Conservation (phyloP, 2,888 invertebrate species). For the Dioctria rufipes region DNA sequence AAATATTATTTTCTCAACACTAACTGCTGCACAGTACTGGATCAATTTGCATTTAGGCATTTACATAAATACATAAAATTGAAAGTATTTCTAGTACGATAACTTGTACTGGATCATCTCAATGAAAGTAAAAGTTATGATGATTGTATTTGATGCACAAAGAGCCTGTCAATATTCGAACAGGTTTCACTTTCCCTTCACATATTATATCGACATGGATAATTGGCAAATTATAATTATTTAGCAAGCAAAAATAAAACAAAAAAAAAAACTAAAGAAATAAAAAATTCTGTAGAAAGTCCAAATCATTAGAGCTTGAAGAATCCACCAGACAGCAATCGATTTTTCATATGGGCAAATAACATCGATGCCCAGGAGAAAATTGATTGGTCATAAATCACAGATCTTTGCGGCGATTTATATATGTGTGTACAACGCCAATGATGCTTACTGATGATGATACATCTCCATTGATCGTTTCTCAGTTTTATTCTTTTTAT, state of each 20-base stretch:
- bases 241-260: neutral
- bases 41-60: neutral
- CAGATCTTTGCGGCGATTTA: constrained; percentile 29
- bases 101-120: neutral
- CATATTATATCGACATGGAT: constrained; percentile 7
- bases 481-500: neutral
- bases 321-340: constrained; percentile 17
- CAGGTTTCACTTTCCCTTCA: constrained; percentile 13
- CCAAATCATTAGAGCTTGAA: neutral
- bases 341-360: constrained; percentile 37
- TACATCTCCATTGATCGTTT: constrained; percentile 44
- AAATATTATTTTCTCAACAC: neutral
- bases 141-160: neutral
- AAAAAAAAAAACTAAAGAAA: too few species aligned
- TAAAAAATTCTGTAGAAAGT: neutral
- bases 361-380: constrained; percentile 16
- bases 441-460: neutral
- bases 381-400: constrained; percentile 50
- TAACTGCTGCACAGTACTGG: neutral
- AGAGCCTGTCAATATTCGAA: constrained; percentile 1
- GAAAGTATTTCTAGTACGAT: neutral
- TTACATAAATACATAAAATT: neutral
- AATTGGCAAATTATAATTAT: constrained; percentile 9
- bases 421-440: neutral
- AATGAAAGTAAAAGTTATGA: neutral